Conservation (phyloP, 2,888 invertebrate species). For the Hedya salicella region DNA sequence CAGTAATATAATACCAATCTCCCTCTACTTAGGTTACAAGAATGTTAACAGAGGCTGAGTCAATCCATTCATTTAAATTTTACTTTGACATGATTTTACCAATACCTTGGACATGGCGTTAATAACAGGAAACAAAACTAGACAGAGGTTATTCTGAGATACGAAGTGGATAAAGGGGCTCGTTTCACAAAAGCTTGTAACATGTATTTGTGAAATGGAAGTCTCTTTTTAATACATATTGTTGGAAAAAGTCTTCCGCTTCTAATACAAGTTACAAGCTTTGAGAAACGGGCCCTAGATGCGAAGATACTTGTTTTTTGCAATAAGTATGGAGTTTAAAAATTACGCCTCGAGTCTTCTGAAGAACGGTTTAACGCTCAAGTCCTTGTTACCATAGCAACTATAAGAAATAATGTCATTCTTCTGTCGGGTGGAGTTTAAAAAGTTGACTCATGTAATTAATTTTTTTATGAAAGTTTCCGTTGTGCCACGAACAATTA, state of each 20-base stretch:
- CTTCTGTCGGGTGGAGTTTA: too few relatives aligned
- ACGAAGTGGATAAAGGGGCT: too few relatives aligned
- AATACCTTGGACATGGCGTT: constrained; percentile 19
- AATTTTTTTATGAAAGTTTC: too few relatives aligned
- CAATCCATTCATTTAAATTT: constrained; percentile 13
- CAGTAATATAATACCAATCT: constrained; percentile 73
- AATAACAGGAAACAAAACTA: not conserved
- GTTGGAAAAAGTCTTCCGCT: too few relatives aligned
- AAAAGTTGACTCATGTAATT: too few relatives aligned
- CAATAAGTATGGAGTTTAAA: not conserved
- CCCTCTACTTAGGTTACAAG: constrained; percentile 75
- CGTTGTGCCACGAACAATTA: too few relatives aligned
- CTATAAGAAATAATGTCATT: constrained; percentile 16
- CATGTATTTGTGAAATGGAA: too few relatives aligned
- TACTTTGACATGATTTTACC: constrained; percentile 1
- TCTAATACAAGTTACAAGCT: too few relatives aligned
- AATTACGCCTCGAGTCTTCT: not conserved
- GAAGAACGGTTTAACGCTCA: constrained; percentile 3
- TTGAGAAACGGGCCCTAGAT: too few relatives aligned
- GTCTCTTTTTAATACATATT: too few relatives aligned
- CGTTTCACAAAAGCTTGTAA: too few relatives aligned
- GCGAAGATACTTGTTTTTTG: too few relatives aligned
- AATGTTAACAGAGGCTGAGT: constrained; percentile 66
- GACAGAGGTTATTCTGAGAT: not conserved
- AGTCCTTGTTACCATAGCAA: constrained; percentile 23